phyloP scores from a whole-genome alignment of 2,888 invertebrate species.

The Carabus problematicus region DNA sequence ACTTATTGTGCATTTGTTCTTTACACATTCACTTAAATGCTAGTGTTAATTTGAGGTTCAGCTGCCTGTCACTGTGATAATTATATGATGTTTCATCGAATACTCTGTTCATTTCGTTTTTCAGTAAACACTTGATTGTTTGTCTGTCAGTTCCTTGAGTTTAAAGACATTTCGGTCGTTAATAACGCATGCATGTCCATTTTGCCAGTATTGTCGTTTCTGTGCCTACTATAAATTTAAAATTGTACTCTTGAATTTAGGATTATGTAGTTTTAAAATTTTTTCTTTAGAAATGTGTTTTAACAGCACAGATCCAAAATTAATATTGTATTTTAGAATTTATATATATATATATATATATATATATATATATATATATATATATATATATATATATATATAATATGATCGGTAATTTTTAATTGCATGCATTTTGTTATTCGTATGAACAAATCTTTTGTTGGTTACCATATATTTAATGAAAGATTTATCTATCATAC shows the following conservation, averaged over 20 bases:
- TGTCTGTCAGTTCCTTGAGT: slow-evolving; percentile 29
- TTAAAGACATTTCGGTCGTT: slow-evolving; percentile 25
- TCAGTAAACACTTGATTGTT: slow-evolving; percentile 5
- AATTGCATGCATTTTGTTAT: slow-evolving; percentile 26
- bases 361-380: slow-evolving; percentile 15
- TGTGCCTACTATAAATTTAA: slow-evolving; percentile 16
- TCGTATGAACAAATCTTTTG: slow-evolving; percentile 29
- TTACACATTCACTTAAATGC: too few relatives aligned
- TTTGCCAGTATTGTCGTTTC: slow-evolving; percentile 36
- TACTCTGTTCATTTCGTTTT: slow-evolving; percentile 26
- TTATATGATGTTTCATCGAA: slow-evolving; percentile 30
- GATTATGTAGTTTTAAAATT: too few relatives aligned
- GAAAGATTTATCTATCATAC: slow-evolving; percentile 14
- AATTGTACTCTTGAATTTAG: too few relatives aligned
- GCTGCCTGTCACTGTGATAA: slow-evolving; percentile 32
- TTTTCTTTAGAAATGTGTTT: too few relatives aligned
- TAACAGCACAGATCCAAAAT: too few relatives aligned
- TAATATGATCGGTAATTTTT: slow-evolving; percentile 13
- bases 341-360: slow-evolving; percentile 17
- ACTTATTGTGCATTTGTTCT: slow-evolving; percentile 3
- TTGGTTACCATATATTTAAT: slow-evolving; percentile 33
- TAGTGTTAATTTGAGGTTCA: too few relatives aligned
- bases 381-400: background rate
- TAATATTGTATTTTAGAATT: background rate
- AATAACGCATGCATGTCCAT: slow-evolving; percentile 31